Evolutionary conservation across 2,888 invertebrate genomes (phyloP).

Genomic region (Octodonta nipae): DNA sequence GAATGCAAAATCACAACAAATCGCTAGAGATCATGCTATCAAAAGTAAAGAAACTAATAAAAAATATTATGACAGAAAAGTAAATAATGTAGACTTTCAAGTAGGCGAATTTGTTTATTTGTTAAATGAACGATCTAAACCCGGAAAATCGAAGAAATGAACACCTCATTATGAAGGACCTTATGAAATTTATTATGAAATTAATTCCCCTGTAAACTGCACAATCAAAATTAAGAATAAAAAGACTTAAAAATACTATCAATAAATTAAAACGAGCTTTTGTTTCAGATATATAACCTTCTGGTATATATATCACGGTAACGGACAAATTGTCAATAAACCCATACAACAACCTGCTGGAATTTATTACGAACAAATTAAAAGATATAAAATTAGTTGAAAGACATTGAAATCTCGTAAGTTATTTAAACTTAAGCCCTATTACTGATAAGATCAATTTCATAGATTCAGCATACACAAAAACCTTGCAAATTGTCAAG

Average conservation of each 20-base stretch:
- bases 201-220: slow-evolving; percentile 6
- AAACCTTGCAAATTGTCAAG: slow-evolving; percentile 6
- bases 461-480: slow-evolving; percentile 5
- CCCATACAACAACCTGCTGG: slow-evolving; percentile 5
- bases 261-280: slow-evolving; percentile 11
- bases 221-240: slow-evolving; percentile 7
- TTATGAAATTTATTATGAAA: too few species aligned
- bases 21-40: slow-evolving; percentile 15
- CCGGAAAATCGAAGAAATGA: slow-evolving; percentile 10
- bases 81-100: slow-evolving; percentile 7
- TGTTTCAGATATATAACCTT: slow-evolving; percentile 7
- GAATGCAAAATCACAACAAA: slow-evolving; percentile 14
- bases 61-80: slow-evolving; percentile 16
- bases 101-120: slow-evolving; percentile 9
- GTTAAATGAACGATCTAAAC: slow-evolving; percentile 6
- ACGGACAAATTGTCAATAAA: slow-evolving; percentile 1
- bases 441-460: slow-evolving; percentile 7
- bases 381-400: slow-evolving; percentile 6
- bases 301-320: not conserved
- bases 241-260: slow-evolving; percentile 9
- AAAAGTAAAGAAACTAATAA: slow-evolving; percentile 17
- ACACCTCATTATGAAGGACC: slow-evolving; percentile 10
- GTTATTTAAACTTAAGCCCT: slow-evolving; percentile 6
- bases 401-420: slow-evolving; percentile 8
- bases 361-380: slow-evolving; percentile 9